These are phyloP conservation scores for Equus przewalskii DNA, from an alignment of 2,113 vertebrate genomes.

Conservation along the genomic window DNA sequence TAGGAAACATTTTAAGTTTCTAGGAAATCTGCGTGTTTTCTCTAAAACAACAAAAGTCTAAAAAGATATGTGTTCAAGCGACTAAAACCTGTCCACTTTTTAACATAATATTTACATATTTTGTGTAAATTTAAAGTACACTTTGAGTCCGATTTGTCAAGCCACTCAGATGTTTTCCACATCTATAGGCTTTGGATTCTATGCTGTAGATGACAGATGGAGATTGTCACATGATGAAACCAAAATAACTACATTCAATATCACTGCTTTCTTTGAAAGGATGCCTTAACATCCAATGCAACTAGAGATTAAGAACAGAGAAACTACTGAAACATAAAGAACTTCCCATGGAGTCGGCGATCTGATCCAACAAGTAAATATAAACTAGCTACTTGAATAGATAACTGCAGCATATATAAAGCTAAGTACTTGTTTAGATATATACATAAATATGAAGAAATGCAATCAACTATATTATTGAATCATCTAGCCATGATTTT, in stretches of 20 bases:
- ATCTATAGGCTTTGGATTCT: neutral
- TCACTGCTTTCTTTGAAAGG: neutral
- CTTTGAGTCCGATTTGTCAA: neutral
- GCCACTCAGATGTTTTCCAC: neutral
- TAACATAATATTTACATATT: neutral
- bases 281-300: neutral
- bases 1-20: neutral
- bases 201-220: neutral
- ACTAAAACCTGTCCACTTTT: neutral
- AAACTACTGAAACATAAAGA: neutral
- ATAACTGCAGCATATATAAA: neutral
- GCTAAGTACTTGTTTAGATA: neutral
- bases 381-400: neutral
- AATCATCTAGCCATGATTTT: neutral
- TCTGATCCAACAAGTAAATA: neutral
- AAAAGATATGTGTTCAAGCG: neutral
- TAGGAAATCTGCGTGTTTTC: constrained; percentile 29
- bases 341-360: neutral
- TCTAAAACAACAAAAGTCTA: neutral
- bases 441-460: neutral
- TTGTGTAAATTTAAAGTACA: neutral
- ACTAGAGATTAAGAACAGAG: neutral
- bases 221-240: neutral
- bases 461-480: neutral
- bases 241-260: neutral